A percentile compares a stretch with the other conserved stretches of the same genome.
Conservation (phyloP, 2,113 vertebrate genomes). For the Antidorcas marsupialis region DNA sequence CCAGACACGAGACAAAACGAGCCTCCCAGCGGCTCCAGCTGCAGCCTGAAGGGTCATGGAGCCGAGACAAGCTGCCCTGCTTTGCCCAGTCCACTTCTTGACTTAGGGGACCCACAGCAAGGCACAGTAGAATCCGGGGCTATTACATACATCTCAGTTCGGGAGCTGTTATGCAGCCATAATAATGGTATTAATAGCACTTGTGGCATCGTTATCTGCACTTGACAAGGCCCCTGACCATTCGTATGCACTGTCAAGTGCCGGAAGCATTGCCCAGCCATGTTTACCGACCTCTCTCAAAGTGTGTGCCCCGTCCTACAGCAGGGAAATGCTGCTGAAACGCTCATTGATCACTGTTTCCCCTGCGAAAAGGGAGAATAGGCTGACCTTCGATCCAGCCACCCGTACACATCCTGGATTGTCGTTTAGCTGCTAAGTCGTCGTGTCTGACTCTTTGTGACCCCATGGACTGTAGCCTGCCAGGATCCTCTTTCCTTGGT, state of each 20-base stretch:
- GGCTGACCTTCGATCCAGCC: neutral
- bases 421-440: neutral
- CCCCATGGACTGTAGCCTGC: neutral
- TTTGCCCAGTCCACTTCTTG: neutral
- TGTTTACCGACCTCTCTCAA: neutral
- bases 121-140: fast-evolving
- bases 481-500: neutral
- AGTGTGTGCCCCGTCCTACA: neutral
- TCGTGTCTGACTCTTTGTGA: neutral
- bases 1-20: neutral
- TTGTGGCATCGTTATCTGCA: too few species aligned
- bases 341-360: too few species aligned
- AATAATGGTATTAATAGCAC: neutral
- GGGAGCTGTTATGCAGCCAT: neutral
- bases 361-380: fast-evolving
- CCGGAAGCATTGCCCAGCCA: neutral
- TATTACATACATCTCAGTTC: fast-evolving
- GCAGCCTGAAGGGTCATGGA: neutral
- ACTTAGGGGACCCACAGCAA: neutral
- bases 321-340: neutral
- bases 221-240: neutral
- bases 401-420: fast-evolving
- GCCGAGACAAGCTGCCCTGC: fast-evolving
- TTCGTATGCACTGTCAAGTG: fast-evolving
- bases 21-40: neutral